A percentile compares a stretch with the other conserved stretches of the same genome.
Evolutionary conservation across 30 jellyfish, hydroid and myxozoan genomes (phyloP).

Genomic region (Catostylus mosaicus): DNA sequence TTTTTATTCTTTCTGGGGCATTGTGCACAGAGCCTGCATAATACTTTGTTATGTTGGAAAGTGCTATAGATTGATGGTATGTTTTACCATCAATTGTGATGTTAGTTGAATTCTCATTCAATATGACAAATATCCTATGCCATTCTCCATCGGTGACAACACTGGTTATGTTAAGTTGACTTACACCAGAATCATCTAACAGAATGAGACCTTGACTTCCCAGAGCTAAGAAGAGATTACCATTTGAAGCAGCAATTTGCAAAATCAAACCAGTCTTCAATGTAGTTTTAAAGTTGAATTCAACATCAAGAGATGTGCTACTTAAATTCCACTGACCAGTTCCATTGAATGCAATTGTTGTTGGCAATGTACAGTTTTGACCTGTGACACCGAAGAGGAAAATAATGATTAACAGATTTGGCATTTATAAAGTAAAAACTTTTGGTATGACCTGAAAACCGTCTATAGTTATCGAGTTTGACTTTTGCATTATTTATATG

Average conservation of each 20-base stretch:
- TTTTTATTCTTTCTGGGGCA: not conserved
- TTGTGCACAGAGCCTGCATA: constrained; percentile 6
- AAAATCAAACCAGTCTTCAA: constrained; percentile 45
- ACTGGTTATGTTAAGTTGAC: not conserved
- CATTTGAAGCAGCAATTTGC: not conserved
- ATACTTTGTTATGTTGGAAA: not conserved
- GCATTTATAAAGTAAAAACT: too few relatives aligned
- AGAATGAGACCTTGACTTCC: constrained; percentile 15
- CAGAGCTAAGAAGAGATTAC: constrained; percentile 18
- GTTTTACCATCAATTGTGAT: constrained; percentile 11
- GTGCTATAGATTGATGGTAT: not conserved
- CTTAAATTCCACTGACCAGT: constrained; percentile 31
- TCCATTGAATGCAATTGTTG: constrained; percentile 61
- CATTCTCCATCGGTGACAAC: constrained; percentile 38
- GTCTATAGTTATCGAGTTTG: too few relatives aligned
- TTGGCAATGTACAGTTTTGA: constrained; percentile 38
- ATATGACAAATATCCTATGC: constrained; percentile 19
- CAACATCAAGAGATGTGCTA: not conserved
- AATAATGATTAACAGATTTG: not conserved
- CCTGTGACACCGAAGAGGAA: constrained; percentile 14
- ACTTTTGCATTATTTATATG: too few relatives aligned
- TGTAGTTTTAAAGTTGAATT: constrained; percentile 48
- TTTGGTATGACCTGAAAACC: too few relatives aligned
- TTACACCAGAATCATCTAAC: not conserved
- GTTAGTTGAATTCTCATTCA: not conserved